Conservation (phyloP, 37 sponge, comb jelly and placozoan genomes). For the Haliclona indistincta region DNA sequence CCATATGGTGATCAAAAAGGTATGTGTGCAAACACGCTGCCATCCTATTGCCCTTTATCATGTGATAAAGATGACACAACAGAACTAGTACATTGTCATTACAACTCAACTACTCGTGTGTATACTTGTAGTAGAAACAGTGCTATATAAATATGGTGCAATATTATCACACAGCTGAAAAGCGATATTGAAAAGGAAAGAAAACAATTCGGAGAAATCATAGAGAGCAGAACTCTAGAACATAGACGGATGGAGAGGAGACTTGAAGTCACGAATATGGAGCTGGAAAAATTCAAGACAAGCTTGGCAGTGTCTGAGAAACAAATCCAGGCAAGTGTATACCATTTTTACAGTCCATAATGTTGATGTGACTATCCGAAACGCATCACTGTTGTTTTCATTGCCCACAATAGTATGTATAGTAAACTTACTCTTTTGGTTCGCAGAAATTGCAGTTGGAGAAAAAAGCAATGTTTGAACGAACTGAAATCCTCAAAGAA, state of each 20-base stretch:
- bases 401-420: neutral
- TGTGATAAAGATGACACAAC: no score
- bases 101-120: no score
- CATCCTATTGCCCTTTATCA: no score
- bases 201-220: slow-evolving; percentile 7
- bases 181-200: neutral
- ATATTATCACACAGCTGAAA: neutral
- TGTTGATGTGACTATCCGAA: neutral
- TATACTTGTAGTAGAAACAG: no score
- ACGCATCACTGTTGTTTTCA: neutral
- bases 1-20: no score
- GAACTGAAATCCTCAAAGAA: slow-evolving; percentile 1
- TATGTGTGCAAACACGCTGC: no score
- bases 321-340: neutral
- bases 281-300: slow-evolving; percentile 6
- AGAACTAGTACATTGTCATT: no score
- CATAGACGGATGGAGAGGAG: slow-evolving; percentile 5
- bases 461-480: neutral
- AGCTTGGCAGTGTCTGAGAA: slow-evolving; percentile 6
- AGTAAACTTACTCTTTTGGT: neutral
- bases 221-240: slow-evolving; percentile 20
- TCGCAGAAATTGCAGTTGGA: neutral
- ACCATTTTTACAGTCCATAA: neutral
- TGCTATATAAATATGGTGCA: no score
- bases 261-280: slow-evolving; percentile 10